Conservation (phyloP, 2,113 vertebrate genomes). For the Tetraodon nigroviridis region DNA sequence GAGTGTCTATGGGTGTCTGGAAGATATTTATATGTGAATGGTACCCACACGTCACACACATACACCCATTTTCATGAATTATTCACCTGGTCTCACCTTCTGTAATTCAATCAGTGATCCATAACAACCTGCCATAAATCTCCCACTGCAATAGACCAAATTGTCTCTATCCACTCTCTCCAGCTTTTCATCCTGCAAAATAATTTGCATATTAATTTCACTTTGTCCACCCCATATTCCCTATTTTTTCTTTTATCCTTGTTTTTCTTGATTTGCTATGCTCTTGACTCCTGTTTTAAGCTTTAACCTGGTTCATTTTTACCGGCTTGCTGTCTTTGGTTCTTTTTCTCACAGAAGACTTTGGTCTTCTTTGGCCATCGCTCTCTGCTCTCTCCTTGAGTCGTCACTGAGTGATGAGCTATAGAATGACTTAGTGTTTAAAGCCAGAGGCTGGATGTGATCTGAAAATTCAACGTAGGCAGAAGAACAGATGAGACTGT, state of each 20-base stretch:
- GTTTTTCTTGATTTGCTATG: background rate
- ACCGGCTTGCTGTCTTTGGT: conserved; percentile 8
- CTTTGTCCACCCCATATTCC: conserved; percentile 27
- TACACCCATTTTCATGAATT: conserved; percentile 56
- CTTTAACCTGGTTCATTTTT: conserved; percentile 33
- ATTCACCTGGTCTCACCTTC: conserved; percentile 66
- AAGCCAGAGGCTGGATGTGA: conserved; percentile 49
- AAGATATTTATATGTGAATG: conserved; percentile 30
- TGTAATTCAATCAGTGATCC: conserved; percentile 67
- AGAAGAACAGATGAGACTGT: conserved; percentile 25
- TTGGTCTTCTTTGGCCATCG: conserved; percentile 24
- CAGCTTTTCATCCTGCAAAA: conserved; percentile 10
- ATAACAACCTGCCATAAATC: conserved; percentile 72
- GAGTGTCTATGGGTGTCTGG: conserved; percentile 26
- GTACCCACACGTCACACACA: conserved; percentile 23
- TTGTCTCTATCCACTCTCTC: conserved; percentile 14
- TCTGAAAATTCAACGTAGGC: conserved; percentile 48
- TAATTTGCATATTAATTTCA: conserved; percentile 48
- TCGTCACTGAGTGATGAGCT: conserved; percentile 53
- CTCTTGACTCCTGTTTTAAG: conserved; percentile 23
- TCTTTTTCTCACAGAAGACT: conserved; percentile 1
- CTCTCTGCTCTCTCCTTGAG: conserved; percentile 49
- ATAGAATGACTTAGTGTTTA: conserved; percentile 55
- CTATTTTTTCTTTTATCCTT: conserved; percentile 9
- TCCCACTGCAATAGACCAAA: conserved; percentile 47